Evolutionary conservation across 2,113 vertebrate genomes (phyloP).

Genomic region (Coryphaenoides rupestris): DNA sequence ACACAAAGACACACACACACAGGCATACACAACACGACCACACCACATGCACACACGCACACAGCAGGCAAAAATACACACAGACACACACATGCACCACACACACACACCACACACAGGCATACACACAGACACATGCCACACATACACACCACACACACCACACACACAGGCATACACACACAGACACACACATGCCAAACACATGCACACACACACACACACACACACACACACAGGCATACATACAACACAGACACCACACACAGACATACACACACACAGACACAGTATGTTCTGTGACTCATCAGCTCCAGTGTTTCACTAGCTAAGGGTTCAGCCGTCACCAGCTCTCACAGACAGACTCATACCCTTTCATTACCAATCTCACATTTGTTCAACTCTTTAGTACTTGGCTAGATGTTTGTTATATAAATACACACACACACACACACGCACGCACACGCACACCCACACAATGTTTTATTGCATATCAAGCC

Average conservation of each 20-base stretch:
- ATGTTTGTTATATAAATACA: neutral
- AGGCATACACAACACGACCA: slow-evolving; percentile 8
- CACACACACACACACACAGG: slow-evolving; percentile 4
- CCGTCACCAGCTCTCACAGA: slow-evolving; percentile 28
- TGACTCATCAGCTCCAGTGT: slow-evolving; percentile 16
- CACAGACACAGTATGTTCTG: slow-evolving; percentile 19
- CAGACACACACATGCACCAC: neutral
- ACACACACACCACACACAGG: slow-evolving; percentile 6
- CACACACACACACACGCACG: no score
- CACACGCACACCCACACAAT: no score
- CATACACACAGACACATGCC: slow-evolving; percentile 1
- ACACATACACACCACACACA: slow-evolving; percentile 4
- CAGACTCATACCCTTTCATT: slow-evolving; percentile 48
- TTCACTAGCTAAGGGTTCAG: slow-evolving; percentile 62
- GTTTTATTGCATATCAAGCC: neutral
- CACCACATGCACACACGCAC: slow-evolving; percentile 48
- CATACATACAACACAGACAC: no score
- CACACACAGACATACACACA: slow-evolving; percentile 12
- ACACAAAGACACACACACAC: slow-evolving; percentile 13
- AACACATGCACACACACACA: slow-evolving; percentile 4
- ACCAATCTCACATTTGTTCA: slow-evolving; percentile 29
- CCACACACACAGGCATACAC: slow-evolving; percentile 4
- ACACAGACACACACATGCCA: neutral
- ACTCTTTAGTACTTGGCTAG: slow-evolving; percentile 17
- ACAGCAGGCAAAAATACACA: slow-evolving; percentile 13